Conservation (phyloP, 1,140 invertebrate species). For the Apis dorsata region DNA sequence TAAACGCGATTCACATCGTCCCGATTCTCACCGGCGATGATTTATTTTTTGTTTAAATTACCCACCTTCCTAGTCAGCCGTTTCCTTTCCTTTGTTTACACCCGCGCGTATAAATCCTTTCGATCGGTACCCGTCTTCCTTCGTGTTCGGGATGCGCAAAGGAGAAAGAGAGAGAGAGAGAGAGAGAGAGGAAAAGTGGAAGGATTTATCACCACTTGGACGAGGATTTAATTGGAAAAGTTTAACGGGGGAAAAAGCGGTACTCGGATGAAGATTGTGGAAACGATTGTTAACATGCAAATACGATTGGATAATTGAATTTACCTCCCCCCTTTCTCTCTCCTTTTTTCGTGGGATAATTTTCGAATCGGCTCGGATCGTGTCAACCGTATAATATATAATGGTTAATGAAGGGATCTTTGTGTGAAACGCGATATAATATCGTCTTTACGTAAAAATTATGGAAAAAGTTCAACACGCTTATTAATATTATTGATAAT, state of each 20-base stretch:
- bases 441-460: too few species aligned
- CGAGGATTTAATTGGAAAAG: slow-evolving; percentile 34
- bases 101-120: not conserved
- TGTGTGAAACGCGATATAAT: too few species aligned
- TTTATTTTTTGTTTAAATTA: slow-evolving; percentile 44
- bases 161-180: not conserved
- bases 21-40: slow-evolving; percentile 45
- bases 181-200: not conserved
- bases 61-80: slow-evolving; percentile 30
- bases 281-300: slow-evolving; percentile 12
- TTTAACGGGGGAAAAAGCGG: not conserved
- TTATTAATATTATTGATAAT: too few species aligned
- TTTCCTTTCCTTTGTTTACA: slow-evolving; percentile 49
- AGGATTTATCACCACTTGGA: not conserved
- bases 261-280: not conserved
- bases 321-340: not conserved
- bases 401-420: too few species aligned
- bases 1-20: slow-evolving; percentile 48
- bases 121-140: not conserved
- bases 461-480: too few species aligned
- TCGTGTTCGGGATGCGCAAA: too few species aligned
- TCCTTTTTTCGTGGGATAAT: too few species aligned
- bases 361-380: too few species aligned
- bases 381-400: too few species aligned
- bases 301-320: slow-evolving; percentile 5